A percentile compares a stretch with the other conserved stretches of the same genome.
These are phyloP conservation scores for Thryonomys swinderianus DNA, from an alignment of 2,113 vertebrate genomes.

Conservation along the genomic window DNA sequence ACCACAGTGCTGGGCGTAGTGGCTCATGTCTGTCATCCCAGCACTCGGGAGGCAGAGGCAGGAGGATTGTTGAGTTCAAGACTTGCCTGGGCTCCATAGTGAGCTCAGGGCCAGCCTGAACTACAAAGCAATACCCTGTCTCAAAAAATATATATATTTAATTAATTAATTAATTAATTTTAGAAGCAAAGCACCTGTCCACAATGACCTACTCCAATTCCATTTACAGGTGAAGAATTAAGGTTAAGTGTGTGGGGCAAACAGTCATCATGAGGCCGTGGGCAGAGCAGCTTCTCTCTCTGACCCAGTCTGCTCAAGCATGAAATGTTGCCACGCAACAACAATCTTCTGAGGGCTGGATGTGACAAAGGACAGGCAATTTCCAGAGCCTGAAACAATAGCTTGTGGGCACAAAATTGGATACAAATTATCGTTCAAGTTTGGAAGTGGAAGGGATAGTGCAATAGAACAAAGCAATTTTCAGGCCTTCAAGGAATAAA, in stretches of 20 bases:
- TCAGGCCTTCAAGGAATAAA: background rate
- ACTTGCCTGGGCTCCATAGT: too few species aligned
- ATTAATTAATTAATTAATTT: conserved; percentile 50
- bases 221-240: conserved; percentile 7
- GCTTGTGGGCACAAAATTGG: background rate
- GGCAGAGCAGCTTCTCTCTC: background rate
- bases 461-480: background rate
- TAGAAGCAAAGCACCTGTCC: conserved; percentile 11
- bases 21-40: too few species aligned
- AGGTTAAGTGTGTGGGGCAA: background rate
- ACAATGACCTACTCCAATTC: conserved; percentile 23
- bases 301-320: background rate
- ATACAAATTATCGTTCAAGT: background rate
- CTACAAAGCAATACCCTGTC: too few species aligned
- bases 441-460: background rate
- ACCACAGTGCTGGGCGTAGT: too few species aligned
- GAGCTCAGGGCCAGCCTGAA: too few species aligned
- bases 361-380: background rate
- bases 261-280: background rate
- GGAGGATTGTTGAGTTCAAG: too few species aligned
- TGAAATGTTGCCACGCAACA: conserved; percentile 21
- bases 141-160: background rate
- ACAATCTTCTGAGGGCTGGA: conserved; percentile 12
- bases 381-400: background rate
- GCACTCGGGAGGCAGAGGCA: too few species aligned